Evolutionary conservation across 2,888 invertebrate species (phyloP), one percentile per base, ranked within the genome.

Genomic region (Parthenolecanium corni): DNA sequence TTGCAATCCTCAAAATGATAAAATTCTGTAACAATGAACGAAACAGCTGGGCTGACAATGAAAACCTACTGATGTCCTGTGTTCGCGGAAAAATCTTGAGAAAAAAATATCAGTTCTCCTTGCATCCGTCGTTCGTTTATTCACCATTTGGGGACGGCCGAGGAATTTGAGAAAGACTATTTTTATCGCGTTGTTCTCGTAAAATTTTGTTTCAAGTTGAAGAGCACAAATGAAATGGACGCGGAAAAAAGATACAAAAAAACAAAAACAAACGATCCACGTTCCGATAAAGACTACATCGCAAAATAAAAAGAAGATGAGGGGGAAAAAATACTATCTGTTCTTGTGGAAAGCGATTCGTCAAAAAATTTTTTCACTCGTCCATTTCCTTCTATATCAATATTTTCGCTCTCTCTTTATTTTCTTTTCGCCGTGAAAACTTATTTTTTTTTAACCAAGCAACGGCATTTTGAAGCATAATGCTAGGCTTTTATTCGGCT

Each of bases 321-420:
- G n/a, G n/a, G n/a, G n/a, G n/a, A 56, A 56, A 56, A 56, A 42
- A 42, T 14, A 18, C 46, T 42, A 56, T 56, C 40, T 46, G 40
- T 18, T 25, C 40, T 6, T 24, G 14, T 18, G 42, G 24, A 56
- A 56, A 46, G 25, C 56, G 46, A 56, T 56, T 56, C 56, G 44
- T 56, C 56, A 56, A 40, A 24, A 42, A 46, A 11, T 12, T 12
- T 31, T 9, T 31, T 31, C 31, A 6, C 9, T 31, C 31, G 31
- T 31, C 31, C 9, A 6, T 9, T 31, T 9, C 31, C 31, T 31
- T 31, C 4, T 31, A 31, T 31, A 31, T n/a, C n/a, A n/a, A n/a
- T 31, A 31, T 31, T 31, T 31, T n/a, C n/a, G n/a, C n/a, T n/a
- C n/a, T n/a, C 38, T 14, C 38, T 38, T 38, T 14, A 38, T 38